Conservation (phyloP, 2,113 vertebrate species). For the Stercorarius parasiticus region DNA sequence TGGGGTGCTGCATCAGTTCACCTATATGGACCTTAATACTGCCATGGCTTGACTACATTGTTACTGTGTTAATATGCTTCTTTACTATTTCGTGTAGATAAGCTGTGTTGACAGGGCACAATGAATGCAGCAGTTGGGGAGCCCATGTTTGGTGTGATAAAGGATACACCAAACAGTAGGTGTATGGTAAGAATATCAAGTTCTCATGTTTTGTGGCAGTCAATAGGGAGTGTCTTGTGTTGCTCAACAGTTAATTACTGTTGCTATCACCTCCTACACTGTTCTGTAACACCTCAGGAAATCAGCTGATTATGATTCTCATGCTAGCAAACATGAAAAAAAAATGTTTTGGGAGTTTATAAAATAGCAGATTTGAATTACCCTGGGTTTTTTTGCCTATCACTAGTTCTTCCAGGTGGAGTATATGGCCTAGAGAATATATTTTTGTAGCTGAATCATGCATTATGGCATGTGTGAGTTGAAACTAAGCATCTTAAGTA, state of each 20-base stretch:
- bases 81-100: background rate
- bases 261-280: conserved; percentile 40
- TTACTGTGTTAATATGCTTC: background rate
- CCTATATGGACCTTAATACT: background rate
- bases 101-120: background rate
- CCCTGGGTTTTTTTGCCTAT: background rate
- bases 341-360: background rate
- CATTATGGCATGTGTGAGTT: background rate
- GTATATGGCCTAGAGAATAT: background rate
- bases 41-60: background rate
- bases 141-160: background rate
- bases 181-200: background rate
- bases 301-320: background rate
- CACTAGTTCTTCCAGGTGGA: background rate
- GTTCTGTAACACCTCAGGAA: background rate
- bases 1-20: background rate
- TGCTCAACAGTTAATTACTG: conserved; percentile 54
- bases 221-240: conserved; percentile 17
- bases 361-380: background rate
- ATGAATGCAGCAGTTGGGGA: background rate
- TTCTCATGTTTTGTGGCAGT: conserved; percentile 18
- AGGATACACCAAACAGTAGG: background rate
- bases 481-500: background rate
- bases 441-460: background rate
- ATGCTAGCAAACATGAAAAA: background rate